Base-by-base conservation (phyloP, 2,888 invertebrate genomes). In the Mythimna pallens region DNA sequence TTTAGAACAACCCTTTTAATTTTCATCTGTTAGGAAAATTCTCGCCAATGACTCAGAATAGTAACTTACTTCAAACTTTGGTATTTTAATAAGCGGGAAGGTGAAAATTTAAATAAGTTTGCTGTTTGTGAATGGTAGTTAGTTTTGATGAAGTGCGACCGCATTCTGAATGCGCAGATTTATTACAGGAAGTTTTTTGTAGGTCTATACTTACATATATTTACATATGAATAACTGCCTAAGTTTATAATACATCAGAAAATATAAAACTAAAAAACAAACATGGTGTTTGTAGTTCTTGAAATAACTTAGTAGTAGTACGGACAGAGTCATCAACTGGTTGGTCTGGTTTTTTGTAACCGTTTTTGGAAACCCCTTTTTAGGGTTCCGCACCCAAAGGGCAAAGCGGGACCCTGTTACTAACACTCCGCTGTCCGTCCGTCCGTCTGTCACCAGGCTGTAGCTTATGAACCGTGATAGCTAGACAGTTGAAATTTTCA, bases 1-100 rank as follows among this genome's bases (percentile, higher is more conserved):
- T 64, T 65, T 59, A 67, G 50, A 73, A 57, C 20, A 72, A 76
- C 65, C 67, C 73, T 73, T 75, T 73, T 78, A 76, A 84, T 80
- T 73, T 63, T n/a, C 70, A 58, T 69, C 70, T 66, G 40, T 81
- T 76, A 62, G 54, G 20, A 30, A 65, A 76, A 64, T 65, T 76
- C 55, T 79, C 47, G 36, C 52, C 36, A 10, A 69, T 68, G 64
- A 40, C 70, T 69, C 20, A 59, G 52, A 63, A 67, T 52, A 25
- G 22, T 43, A 81, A 82, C 65, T 82, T 63, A 4, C 22, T 62
- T 30, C 20, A 34, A 81, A 80, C 61, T 83, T 80, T 55, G 34
- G 40, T 62, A 65, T 70, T 83, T 76, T 73, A 73, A 76, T 76
- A 76, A 76, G 65, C 64, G 57, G 61, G 47, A 30, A 71, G 69